Conservation (phyloP, 1,140 invertebrate genomes). For the Bombus haemorrhoidalis region DNA sequence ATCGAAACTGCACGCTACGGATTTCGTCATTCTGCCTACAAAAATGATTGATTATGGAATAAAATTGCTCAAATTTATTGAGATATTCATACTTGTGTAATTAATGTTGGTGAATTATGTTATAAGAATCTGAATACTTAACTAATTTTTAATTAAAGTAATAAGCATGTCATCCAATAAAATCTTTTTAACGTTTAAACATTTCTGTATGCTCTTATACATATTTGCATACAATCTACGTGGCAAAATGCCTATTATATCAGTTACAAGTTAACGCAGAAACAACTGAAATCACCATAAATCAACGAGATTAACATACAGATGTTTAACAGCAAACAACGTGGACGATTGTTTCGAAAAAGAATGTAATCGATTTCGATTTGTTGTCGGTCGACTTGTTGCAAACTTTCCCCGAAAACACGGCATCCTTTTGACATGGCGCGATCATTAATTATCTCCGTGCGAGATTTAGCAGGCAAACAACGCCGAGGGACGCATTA, state of each 20-base stretch:
- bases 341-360: too few relatives aligned
- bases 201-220: background rate
- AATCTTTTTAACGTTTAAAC: background rate
- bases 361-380: background rate
- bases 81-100: too few relatives aligned
- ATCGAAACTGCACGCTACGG: background rate
- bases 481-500: constrained; percentile 2
- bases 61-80: too few relatives aligned
- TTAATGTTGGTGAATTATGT: too few relatives aligned
- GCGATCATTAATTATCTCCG: constrained; percentile 28
- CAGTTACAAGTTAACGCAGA: background rate
- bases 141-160: background rate
- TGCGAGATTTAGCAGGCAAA: constrained; percentile 22
- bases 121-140: background rate
- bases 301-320: background rate
- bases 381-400: background rate
- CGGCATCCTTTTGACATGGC: background rate
- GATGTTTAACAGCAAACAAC: constrained; percentile 10
- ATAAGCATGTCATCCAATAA: background rate
- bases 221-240: background rate
- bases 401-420: background rate
- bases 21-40: background rate
- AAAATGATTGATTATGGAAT: background rate
- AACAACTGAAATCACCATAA: background rate
- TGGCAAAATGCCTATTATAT: background rate